Base-by-base conservation (phyloP, 1,140 invertebrate genomes). In the Phenacoccus solenopsis region DNA sequence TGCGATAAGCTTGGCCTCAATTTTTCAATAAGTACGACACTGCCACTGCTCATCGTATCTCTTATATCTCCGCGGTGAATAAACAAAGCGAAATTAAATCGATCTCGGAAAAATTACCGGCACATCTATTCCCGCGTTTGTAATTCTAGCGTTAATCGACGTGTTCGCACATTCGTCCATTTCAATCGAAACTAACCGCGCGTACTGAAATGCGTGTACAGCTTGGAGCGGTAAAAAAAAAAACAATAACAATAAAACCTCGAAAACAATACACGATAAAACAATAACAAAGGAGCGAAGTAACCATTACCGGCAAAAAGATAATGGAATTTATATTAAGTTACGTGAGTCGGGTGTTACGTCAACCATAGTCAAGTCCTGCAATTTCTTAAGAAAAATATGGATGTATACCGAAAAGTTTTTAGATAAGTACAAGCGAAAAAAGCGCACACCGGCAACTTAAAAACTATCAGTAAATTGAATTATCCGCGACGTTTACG, bases 241-340 rank as follows among this genome's bases (percentile, higher is more conserved):
- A 49, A 49, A 49, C 16, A 49, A 49, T 49, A 49, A 49, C 20
- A 49, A 49, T 49, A 49, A 49, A 49, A 49, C 38, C 38, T n/a
- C n/a, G 38, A 49, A 49, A 49, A 49, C 38, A 49, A 49, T 49
- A 16, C 38, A 49, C 38, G 38, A 49, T 49, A 49, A 49, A 49
- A 49, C 38, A 49, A 49, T 49, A 24, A 64, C 10, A 64, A 64
- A 64, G 25, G 59, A 64, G 21, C 13, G 25, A 64, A 64, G 25
- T 64, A 64, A 64, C 59, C 59, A 64, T 64, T 27, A 64, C 59
- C 21, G 59, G 25, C 4, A 10, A 64, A 64, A 24, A 27, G 21
- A 64, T 64, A 64, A 64, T 64, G 59, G 21, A 64, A 27, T 64
- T 64, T 64, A 64, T 64, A 64, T 64, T 64, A 64, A 64, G 59